A percentile compares a stretch with the other conserved stretches of the same genome.
Evolutionary conservation across 1,140 invertebrate species (phyloP).

Genomic region (Zelostemma sp.): DNA sequence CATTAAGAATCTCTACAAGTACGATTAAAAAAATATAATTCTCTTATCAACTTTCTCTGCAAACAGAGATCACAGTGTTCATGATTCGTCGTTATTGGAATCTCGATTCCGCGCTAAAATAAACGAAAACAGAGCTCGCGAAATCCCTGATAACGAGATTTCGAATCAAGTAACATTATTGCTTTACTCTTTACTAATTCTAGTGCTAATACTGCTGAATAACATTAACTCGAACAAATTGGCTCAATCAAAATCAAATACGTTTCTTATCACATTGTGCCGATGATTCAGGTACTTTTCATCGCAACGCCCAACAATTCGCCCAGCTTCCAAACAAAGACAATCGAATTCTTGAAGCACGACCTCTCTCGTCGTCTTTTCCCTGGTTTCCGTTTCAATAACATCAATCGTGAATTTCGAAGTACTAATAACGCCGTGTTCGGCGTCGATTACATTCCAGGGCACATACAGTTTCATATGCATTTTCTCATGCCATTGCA

Average conservation of each 20-base stretch:
- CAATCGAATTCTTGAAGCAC: conserved; percentile 51
- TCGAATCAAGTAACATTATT: too few species aligned
- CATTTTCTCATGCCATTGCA: conserved; percentile 42
- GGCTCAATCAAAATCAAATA: conserved; percentile 35
- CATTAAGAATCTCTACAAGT: too few species aligned
- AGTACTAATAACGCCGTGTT: conserved; percentile 45
- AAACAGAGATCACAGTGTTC: not conserved
- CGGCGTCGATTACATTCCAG: conserved; percentile 55
- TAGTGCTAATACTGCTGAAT: too few species aligned
- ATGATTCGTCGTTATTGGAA: conserved; percentile 8
- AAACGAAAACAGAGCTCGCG: too few species aligned
- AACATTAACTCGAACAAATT: too few species aligned
- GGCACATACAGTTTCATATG: conserved; percentile 60
- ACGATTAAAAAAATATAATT: not conserved
- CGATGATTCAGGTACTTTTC: conserved; percentile 47
- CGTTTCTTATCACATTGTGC: conserved; percentile 49
- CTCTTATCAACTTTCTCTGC: not conserved
- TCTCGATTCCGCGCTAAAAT: too few species aligned
- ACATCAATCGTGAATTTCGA: conserved; percentile 49
- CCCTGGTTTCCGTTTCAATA: too few species aligned
- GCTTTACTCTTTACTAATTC: too few species aligned
- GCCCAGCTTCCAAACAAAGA: conserved; percentile 50
- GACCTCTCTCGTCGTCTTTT: not conserved
- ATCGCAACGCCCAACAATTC: conserved; percentile 48
- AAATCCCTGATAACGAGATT: too few species aligned